Conservation (phyloP, 2,888 invertebrate species). For the Thereva nobilitata region DNA sequence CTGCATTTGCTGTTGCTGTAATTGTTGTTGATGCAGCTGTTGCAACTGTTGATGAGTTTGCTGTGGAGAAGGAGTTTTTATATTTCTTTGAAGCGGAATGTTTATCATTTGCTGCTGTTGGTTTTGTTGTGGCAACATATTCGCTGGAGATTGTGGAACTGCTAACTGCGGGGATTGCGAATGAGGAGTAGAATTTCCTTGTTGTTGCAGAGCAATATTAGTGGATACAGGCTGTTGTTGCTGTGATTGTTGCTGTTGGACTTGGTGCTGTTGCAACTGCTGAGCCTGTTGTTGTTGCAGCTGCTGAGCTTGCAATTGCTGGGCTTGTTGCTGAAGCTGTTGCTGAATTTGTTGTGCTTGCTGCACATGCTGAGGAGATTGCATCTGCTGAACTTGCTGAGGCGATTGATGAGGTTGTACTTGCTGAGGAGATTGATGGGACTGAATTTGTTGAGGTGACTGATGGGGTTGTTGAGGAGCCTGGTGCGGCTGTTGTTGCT, state of each 20-base stretch:
- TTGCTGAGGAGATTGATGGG: background rate
- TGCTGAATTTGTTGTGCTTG: slow-evolving; percentile 43
- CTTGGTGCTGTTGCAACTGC: slow-evolving; percentile 48
- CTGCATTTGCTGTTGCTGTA: background rate
- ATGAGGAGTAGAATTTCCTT: no score
- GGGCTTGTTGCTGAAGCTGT: slow-evolving; percentile 43
- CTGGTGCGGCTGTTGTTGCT: slow-evolving; percentile 48
- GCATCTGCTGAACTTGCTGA: slow-evolving; percentile 59
- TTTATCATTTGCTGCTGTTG: no score
- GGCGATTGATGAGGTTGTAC: slow-evolving; percentile 35
- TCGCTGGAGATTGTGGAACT: no score
- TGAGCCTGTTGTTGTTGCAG: slow-evolving; percentile 52
- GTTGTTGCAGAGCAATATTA: no score
- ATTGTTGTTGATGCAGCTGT: background rate
- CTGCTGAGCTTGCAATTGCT: slow-evolving; percentile 52
- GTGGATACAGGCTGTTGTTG: background rate
- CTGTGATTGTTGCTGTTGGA: slow-evolving; percentile 40
- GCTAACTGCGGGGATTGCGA: no score
- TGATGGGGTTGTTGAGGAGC: no score
- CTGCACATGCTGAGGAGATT: slow-evolving; percentile 62
- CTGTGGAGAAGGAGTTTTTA: no score
- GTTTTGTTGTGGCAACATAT: no score
- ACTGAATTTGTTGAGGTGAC: no score
- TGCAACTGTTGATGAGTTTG: background rate
- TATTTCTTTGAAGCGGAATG: no score